Evolutionary conservation across 1,140 invertebrate genomes (phyloP).

Genomic region (Ceratitis capitata): DNA sequence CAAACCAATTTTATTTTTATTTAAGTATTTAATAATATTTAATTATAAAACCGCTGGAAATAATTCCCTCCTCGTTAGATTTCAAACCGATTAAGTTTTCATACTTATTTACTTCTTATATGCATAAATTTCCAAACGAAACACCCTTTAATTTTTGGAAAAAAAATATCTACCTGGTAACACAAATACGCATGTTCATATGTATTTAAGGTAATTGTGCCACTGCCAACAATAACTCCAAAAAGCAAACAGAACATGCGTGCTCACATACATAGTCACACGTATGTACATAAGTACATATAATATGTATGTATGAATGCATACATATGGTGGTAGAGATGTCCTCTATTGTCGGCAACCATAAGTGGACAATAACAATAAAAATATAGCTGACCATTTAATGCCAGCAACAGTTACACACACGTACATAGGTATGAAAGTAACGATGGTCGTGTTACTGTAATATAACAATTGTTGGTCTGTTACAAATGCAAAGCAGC

Average conservation of each 20-base stretch:
- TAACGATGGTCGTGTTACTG: not conserved
- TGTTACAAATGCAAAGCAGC: not conserved
- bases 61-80: no score
- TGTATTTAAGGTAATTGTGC: slow-evolving; percentile 27
- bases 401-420: not conserved
- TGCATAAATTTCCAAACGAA: not conserved
- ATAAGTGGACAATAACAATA: not conserved
- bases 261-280: not conserved
- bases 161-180: not conserved
- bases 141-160: not conserved
- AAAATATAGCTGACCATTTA: not conserved
- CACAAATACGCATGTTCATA: not conserved
- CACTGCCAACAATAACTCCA: not conserved
- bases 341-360: slow-evolving; percentile 2
- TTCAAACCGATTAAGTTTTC: no score
- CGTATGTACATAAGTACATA: no score
- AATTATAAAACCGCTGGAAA: no score
- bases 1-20: no score
- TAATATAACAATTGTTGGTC: not conserved
- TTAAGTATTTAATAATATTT: no score
- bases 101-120: no score
- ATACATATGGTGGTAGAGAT: not conserved
- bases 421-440: no score
- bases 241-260: not conserved
- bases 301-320: not conserved